These are phyloP conservation scores for Protophormia terraenovae DNA, from an alignment of 2,888 invertebrate genomes.

Conservation along the genomic window DNA sequence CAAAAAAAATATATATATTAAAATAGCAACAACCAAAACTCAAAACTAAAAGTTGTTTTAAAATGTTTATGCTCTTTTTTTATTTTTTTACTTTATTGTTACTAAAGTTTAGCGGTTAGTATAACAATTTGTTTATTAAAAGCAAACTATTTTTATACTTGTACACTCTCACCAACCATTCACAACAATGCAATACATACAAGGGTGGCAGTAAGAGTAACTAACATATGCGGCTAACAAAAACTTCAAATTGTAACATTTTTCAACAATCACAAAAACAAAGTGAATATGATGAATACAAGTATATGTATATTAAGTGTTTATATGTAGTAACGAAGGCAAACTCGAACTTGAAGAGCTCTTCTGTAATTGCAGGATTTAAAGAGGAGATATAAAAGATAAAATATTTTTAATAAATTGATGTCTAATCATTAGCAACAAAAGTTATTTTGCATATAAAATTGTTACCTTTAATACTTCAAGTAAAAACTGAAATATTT, in stretches of 20 bases:
- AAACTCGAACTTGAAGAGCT: too few relatives aligned
- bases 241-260: slow-evolving; percentile 7
- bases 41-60: slow-evolving; percentile 3
- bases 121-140: slow-evolving; percentile 30
- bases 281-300: neutral
- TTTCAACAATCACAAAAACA: neutral
- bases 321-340: too few relatives aligned
- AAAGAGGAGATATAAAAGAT: too few relatives aligned
- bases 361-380: too few relatives aligned
- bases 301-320: neutral
- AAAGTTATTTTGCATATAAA: too few relatives aligned
- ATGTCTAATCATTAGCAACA: too few relatives aligned
- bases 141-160: neutral
- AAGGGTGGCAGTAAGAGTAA: neutral
- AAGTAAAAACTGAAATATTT: too few relatives aligned
- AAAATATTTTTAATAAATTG: too few relatives aligned
- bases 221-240: slow-evolving; percentile 12
- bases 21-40: neutral
- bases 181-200: neutral
- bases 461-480: too few relatives aligned
- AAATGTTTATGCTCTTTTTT: neutral
- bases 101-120: slow-evolving; percentile 7
- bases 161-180: neutral
- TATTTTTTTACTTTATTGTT: neutral
- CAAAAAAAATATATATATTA: neutral